Evolutionary conservation across 1,140 invertebrate genomes (phyloP).

Genomic region (Brachionus rotundiformis): DNA sequence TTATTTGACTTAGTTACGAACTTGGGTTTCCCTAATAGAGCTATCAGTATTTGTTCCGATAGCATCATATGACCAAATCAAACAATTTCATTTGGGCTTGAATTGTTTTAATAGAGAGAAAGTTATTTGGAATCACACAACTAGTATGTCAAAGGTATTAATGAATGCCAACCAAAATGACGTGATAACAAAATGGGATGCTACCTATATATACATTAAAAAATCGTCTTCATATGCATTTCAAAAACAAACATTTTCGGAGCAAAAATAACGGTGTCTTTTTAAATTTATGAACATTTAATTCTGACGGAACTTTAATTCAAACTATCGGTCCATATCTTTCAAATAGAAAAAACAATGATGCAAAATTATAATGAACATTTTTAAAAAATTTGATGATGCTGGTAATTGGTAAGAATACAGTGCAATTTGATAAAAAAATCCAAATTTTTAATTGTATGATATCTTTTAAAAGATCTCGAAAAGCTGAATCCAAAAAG

Average conservation of each 20-base stretch:
- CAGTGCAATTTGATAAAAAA: too few relatives aligned
- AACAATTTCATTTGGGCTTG: background rate
- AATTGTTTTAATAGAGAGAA: background rate
- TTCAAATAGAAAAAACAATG: background rate
- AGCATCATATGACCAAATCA: background rate
- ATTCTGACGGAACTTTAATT: background rate
- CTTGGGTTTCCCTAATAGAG: background rate
- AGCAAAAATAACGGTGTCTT: background rate
- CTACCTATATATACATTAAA: background rate
- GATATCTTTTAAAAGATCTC: too few relatives aligned
- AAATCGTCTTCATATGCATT: background rate
- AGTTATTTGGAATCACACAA: background rate
- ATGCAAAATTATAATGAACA: background rate
- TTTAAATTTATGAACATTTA: conserved; percentile 1
- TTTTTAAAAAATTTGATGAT: background rate
- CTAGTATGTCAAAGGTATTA: background rate
- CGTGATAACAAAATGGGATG: background rate
- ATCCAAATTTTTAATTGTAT: too few relatives aligned
- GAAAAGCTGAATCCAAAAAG: too few relatives aligned
- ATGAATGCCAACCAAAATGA: background rate
- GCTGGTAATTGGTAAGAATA: background rate
- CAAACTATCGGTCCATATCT: background rate
- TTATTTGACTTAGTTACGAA: background rate
- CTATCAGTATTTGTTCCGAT: background rate
- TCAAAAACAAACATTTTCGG: background rate